Conservation (phyloP, 2,888 invertebrate species). For the Catocala fraxini region DNA sequence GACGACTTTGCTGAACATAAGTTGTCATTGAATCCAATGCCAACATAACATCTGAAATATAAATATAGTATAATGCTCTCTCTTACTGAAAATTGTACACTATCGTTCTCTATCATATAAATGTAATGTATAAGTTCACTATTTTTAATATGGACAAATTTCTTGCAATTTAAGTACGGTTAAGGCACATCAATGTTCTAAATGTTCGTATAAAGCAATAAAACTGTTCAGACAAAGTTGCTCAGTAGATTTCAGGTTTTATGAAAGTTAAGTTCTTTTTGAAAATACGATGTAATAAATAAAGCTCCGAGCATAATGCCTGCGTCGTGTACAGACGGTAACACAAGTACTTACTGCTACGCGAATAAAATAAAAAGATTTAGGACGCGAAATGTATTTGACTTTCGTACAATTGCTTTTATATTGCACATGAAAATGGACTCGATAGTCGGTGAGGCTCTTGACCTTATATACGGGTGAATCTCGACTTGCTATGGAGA, state of each 20-base stretch:
- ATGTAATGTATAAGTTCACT: too few relatives aligned
- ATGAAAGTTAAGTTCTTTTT: conserved; percentile 42
- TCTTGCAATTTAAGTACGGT: too few relatives aligned
- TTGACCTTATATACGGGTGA: too few relatives aligned
- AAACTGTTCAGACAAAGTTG: conserved; percentile 27
- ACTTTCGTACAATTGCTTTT: not conserved
- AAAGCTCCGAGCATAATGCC: conserved; percentile 34
- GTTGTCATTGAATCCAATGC: too few relatives aligned
- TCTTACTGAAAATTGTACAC: too few relatives aligned
- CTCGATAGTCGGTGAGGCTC: not conserved
- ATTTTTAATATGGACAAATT: too few relatives aligned
- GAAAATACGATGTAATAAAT: conserved; percentile 50
- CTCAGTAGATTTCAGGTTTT: conserved; percentile 27
- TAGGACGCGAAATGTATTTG: conserved; percentile 1
- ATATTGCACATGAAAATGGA: not conserved
- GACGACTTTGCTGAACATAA: too few relatives aligned
- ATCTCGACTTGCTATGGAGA: too few relatives aligned
- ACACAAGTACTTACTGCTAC: conserved; percentile 26
- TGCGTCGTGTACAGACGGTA: conserved; percentile 31
- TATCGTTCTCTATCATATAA: too few relatives aligned
- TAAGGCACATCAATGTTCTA: too few relatives aligned
- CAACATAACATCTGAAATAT: too few relatives aligned
- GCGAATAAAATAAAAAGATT: conserved; percentile 14
- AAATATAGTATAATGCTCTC: too few relatives aligned
- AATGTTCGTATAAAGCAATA: not conserved